phyloP scores from a whole-genome alignment of 2,888 invertebrate genomes.

The Macaria liturata region DNA sequence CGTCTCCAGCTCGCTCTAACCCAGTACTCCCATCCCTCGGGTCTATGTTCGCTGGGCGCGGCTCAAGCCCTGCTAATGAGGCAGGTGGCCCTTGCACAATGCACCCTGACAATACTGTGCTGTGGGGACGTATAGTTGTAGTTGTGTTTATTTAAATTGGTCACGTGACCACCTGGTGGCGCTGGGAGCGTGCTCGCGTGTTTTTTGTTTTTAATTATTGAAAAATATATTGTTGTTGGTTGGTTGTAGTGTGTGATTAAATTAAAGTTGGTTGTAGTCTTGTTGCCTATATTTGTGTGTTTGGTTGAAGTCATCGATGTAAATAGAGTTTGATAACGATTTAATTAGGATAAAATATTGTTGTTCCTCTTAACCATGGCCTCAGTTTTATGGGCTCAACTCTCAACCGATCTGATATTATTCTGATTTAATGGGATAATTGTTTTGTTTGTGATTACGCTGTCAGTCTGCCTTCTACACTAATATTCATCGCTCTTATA shows the following conservation, averaged over 20 bases:
- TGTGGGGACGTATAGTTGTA: slow-evolving; percentile 38
- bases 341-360: too few species aligned
- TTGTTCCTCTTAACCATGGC: too few species aligned
- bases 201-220: slow-evolving; percentile 1
- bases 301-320: too few species aligned
- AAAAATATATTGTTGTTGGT: neutral
- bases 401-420: too few species aligned
- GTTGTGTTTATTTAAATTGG: slow-evolving; percentile 39
- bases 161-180: slow-evolving; percentile 26
- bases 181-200: slow-evolving; percentile 7
- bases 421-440: too few species aligned
- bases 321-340: too few species aligned
- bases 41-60: slow-evolving; percentile 43
- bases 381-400: too few species aligned
- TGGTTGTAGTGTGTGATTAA: neutral
- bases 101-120: slow-evolving; percentile 63
- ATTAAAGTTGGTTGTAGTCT: too few species aligned
- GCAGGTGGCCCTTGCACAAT: slow-evolving; percentile 75
- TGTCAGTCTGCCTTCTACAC: too few species aligned
- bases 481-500: too few species aligned
- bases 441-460: too few species aligned
- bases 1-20: neutral
- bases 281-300: too few species aligned
- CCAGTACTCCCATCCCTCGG: slow-evolving; percentile 23
- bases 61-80: slow-evolving; percentile 63